Evolutionary conservation across 2,888 invertebrate species (phyloP).

Genomic region (Pardosa pseudoannulata): DNA sequence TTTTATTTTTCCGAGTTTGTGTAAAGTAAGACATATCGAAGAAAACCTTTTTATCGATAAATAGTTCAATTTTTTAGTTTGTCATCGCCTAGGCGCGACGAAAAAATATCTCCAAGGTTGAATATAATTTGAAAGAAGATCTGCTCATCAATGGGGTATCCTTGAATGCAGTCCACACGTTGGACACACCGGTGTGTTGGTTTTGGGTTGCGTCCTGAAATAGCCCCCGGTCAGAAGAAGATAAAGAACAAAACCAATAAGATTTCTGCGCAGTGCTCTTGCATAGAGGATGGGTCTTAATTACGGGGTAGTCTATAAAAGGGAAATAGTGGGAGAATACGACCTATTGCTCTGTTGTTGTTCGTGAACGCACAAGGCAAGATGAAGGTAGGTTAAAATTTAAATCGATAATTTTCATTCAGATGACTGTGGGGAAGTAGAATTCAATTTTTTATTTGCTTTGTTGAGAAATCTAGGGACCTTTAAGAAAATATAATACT

Average conservation of each 20-base stretch:
- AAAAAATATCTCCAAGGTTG: conserved; percentile 28
- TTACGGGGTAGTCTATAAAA: conserved; percentile 13
- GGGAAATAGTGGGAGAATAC: not conserved
- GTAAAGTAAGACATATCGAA: no score
- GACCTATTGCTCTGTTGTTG: not conserved
- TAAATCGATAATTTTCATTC: no score
- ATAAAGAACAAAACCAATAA: not conserved
- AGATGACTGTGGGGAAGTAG: no score
- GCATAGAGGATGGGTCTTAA: not conserved
- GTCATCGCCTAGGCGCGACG: not conserved
- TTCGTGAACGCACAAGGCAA: not conserved
- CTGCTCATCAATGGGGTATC: conserved; percentile 8
- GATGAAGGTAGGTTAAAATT: conserved; percentile 9
- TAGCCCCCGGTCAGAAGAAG: not conserved
- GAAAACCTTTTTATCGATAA: no score
- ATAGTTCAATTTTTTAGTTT: not conserved
- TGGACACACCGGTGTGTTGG: not conserved
- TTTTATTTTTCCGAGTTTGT: no score
- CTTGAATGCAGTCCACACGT: conserved; percentile 25
- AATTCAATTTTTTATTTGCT: no score
- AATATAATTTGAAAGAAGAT: conserved; percentile 15
- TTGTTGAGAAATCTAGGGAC: no score
- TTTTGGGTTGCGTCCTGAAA: not conserved
- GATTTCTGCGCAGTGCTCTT: not conserved
- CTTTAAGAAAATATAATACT: no score